Percentiles rank a stretch among this genome's conserved stretches.
Conservation (phyloP, 2,888 invertebrate genomes). For the Aplocera efformata region DNA sequence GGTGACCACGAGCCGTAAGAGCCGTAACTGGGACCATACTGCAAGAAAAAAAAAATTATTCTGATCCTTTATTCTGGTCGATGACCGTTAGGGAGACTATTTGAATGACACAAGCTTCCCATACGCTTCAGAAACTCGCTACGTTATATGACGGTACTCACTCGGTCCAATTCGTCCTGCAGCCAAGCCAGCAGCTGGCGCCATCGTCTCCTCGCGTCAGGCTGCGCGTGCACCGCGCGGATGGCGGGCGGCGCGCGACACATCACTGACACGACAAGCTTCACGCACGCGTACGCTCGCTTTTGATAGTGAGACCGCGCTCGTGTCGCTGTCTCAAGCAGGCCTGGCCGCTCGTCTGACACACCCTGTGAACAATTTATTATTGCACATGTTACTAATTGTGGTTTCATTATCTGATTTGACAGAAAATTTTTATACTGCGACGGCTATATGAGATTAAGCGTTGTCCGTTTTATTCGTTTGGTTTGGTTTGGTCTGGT, state of each 20-base stretch:
- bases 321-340: slow-evolving; percentile 95
- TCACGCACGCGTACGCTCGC: slow-evolving; percentile 97
- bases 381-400: no score
- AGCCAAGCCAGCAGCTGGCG: slow-evolving; percentile 95
- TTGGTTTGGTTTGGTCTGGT: no score
- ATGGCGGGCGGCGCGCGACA: slow-evolving; percentile 90
- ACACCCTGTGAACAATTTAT: slow-evolving; percentile 51
- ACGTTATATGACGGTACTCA: slow-evolving; percentile 40
- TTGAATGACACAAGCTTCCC: no score
- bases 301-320: slow-evolving; percentile 98
- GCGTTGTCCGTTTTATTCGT: no score
- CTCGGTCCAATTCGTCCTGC: slow-evolving; percentile 94
- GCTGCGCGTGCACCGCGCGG: slow-evolving; percentile 87
- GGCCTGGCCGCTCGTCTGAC: slow-evolving; percentile 88
- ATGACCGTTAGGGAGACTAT: no score
- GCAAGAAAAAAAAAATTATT: slow-evolving; percentile 24
- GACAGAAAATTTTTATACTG: no score
- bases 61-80: no score
- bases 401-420: no score
- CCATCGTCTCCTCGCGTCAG: slow-evolving; percentile 93
- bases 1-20: slow-evolving; percentile 97
- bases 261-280: slow-evolving; percentile 95
- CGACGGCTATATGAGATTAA: no score
- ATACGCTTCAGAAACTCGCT: no score
- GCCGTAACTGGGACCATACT: slow-evolving; percentile 83